phyloP scores from a whole-genome alignment of 1,140 invertebrate genomes.

The Procambarus virginalis region DNA sequence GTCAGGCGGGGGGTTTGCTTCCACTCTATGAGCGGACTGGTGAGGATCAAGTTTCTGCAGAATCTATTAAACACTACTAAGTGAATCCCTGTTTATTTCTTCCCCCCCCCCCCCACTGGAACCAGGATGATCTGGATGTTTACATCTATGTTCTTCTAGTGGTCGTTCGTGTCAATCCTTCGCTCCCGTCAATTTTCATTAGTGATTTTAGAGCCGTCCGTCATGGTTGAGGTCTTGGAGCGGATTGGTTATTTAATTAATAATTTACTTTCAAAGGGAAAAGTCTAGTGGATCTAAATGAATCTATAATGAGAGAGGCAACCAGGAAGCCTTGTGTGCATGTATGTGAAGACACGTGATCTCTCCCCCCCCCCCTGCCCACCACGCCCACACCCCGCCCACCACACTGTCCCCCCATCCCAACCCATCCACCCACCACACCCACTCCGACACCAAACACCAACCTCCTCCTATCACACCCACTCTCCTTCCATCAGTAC shows the following conservation, averaged over 20 bases:
- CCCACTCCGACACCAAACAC: too few species aligned
- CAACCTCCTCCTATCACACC: too few species aligned
- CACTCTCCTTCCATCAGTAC: too few species aligned
- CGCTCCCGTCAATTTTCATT: too few species aligned
- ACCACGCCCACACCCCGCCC: neutral
- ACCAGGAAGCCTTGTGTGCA: slow-evolving; percentile 19
- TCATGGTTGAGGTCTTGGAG: too few species aligned
- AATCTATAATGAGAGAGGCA: slow-evolving; percentile 51
- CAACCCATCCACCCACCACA: too few species aligned
- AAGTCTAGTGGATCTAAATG: slow-evolving; percentile 17
- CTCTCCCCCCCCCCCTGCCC: slow-evolving; percentile 38
- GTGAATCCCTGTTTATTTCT: neutral
- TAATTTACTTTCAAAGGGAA: slow-evolving; percentile 17
- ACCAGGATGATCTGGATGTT: neutral
- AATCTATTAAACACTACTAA: slow-evolving; percentile 4
- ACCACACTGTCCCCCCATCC: too few species aligned
- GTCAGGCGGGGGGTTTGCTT: neutral
- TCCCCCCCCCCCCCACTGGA: neutral
- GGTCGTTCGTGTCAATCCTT: neutral
- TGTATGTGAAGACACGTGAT: slow-evolving; percentile 20
- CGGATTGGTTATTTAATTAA: neutral
- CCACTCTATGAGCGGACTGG: neutral
- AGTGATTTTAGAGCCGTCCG: too few species aligned
- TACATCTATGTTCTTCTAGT: neutral
- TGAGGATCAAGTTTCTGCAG: slow-evolving; percentile 16